Evolutionary conservation across 2,888 invertebrate genomes (phyloP).

Genomic region (Andrena bucephala): DNA sequence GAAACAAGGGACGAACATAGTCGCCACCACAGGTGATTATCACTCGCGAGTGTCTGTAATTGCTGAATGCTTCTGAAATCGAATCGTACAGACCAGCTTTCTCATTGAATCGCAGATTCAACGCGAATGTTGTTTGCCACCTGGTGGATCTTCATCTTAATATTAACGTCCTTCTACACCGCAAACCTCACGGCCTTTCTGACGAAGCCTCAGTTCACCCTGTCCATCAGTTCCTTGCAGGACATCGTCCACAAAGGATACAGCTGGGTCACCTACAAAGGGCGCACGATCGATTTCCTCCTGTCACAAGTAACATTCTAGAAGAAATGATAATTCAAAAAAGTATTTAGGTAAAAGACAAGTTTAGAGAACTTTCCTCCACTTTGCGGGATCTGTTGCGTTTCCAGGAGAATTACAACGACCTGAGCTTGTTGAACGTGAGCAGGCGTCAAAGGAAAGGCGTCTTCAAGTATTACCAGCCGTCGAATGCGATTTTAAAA

Average conservation of each 20-base stretch:
- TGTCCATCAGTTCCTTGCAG: constrained; percentile 90
- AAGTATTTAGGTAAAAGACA: not conserved
- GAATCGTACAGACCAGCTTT: not conserved
- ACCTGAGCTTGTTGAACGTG: constrained; percentile 55
- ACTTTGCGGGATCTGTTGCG: not conserved
- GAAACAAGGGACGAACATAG: constrained; percentile 93
- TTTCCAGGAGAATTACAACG: constrained; percentile 46
- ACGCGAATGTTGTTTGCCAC: constrained; percentile 94
- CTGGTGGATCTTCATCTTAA: constrained; percentile 96
- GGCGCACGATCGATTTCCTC: constrained; percentile 87
- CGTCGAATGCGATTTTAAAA: constrained; percentile 48
- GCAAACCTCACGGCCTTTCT: constrained; percentile 96
- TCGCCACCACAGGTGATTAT: constrained; percentile 91
- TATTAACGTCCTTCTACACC: constrained; percentile 95
- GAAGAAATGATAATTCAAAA: no score
- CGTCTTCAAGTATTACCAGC: constrained; percentile 46
- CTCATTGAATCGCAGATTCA: constrained; percentile 88
- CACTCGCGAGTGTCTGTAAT: not conserved
- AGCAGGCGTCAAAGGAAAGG: constrained; percentile 36
- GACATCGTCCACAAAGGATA: constrained; percentile 89
- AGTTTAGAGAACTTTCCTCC: no score
- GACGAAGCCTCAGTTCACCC: constrained; percentile 93
- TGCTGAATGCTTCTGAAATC: not conserved
- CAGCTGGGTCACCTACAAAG: constrained; percentile 90
- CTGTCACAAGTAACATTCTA: constrained; percentile 61